A percentile compares a stretch with the other conserved stretches of the same genome.
These are phyloP conservation scores for Denticeps clupeoides DNA, from an alignment of 2,797 vertebrate genomes.

Conservation along the genomic window DNA sequence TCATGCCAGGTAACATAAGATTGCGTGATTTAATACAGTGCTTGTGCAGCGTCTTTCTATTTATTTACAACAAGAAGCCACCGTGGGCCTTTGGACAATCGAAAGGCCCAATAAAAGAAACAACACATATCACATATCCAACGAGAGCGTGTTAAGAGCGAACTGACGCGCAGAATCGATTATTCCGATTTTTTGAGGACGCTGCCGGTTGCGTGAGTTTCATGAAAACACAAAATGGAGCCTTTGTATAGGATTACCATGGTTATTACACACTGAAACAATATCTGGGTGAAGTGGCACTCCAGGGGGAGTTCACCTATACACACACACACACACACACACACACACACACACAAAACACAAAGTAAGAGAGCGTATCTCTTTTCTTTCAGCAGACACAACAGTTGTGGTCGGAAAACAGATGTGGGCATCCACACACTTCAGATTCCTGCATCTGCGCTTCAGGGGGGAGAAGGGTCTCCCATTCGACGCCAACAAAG, in stretches of 20 bases:
- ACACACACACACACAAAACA: not conserved
- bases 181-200: too few species aligned
- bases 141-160: too few species aligned
- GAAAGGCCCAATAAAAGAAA: too few species aligned
- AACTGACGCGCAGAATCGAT: too few species aligned
- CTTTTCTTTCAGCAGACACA: too few species aligned
- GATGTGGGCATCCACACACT: conserved; percentile 59
- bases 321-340: conserved; percentile 39
- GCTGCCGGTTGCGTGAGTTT: too few species aligned
- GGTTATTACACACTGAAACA: conserved; percentile 59
- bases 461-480: conserved; percentile 44
- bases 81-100: too few species aligned
- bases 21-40: too few species aligned
- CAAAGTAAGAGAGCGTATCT: not conserved
- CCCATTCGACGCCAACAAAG: conserved; percentile 48
- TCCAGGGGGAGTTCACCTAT: conserved; percentile 44
- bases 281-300: conserved; percentile 54
- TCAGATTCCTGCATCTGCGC: conserved; percentile 57
- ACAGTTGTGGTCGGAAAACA: conserved; percentile 51
- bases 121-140: too few species aligned
- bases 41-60: too few species aligned
- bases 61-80: too few species aligned
- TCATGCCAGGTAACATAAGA: too few species aligned
- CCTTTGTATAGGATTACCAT: conserved; percentile 48
- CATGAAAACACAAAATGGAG: conserved; percentile 41